Percentiles rank a stretch among this genome's conserved stretches.
phyloP scores from a whole-genome alignment of 1,140 invertebrate genomes.

The Trichoplusia ni region DNA sequence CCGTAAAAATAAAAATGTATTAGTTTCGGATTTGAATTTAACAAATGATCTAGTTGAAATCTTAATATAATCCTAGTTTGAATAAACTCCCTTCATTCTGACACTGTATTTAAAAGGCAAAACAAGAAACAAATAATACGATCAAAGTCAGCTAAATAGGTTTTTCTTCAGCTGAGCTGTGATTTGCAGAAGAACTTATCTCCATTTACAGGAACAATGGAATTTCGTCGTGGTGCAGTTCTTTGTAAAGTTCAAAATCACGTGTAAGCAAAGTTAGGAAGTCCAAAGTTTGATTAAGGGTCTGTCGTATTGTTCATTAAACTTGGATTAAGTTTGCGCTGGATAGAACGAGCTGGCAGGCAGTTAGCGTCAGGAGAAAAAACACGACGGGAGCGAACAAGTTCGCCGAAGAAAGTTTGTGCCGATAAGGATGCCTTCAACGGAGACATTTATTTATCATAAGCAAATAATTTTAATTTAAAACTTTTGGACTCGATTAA shows the following conservation, averaged over 20 bases:
- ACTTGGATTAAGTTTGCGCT: slow-evolving; percentile 81
- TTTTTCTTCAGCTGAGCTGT: slow-evolving; percentile 62
- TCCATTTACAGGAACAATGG: slow-evolving; percentile 1
- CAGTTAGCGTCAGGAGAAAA: slow-evolving; percentile 69
- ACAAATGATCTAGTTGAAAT: slow-evolving; percentile 37
- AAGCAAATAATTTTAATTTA: slow-evolving; percentile 40
- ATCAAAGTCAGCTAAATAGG: slow-evolving; percentile 78
- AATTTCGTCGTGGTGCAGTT: slow-evolving; percentile 34
- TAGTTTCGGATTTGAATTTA: slow-evolving; percentile 12
- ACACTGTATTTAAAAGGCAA: slow-evolving; percentile 39
- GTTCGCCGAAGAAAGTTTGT: slow-evolving; percentile 48
- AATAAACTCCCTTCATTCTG: slow-evolving; percentile 20
- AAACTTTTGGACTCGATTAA: background rate
- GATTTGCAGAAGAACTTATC: slow-evolving; percentile 39
- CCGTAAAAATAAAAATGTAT: slow-evolving; percentile 3
- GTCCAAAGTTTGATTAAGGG: slow-evolving; percentile 82
- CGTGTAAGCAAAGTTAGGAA: slow-evolving; percentile 49
- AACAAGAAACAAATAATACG: slow-evolving; percentile 79
- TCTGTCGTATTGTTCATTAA: slow-evolving; percentile 82
- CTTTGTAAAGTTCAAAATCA: slow-evolving; percentile 43
- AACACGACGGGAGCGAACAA: slow-evolving; percentile 45
- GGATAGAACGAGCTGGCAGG: slow-evolving; percentile 71
- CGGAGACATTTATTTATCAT: slow-evolving; percentile 40
- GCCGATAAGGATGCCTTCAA: slow-evolving; percentile 48
- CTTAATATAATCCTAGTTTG: slow-evolving; percentile 22